Evolutionary conservation across 64 coral and sea anemone species (phyloP).

Genomic region (Catalaphyllia jardinei): DNA sequence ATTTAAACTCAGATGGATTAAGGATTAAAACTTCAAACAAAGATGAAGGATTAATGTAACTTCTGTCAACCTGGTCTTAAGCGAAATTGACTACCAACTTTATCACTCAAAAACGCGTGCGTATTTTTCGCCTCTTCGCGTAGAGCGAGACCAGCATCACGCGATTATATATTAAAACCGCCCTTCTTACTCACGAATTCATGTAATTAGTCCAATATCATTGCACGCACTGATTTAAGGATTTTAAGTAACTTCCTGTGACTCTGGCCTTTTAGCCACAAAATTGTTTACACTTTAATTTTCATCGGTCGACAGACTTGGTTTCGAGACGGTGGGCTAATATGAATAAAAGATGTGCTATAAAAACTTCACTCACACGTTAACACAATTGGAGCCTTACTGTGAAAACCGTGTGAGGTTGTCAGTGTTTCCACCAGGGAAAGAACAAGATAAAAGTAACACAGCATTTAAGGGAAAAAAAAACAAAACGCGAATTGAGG

Average conservation of each 20-base stretch:
- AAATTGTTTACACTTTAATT: not conserved
- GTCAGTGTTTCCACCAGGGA: not conserved
- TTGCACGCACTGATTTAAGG: not conserved
- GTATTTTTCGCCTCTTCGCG: not conserved
- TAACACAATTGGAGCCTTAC: not conserved
- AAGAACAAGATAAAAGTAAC: not conserved
- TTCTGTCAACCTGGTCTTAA: not conserved
- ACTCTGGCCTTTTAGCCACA: not conserved
- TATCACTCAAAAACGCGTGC: not conserved
- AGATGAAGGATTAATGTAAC: not conserved
- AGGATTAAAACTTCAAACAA: slow-evolving; percentile 13
- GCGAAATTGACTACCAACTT: not conserved
- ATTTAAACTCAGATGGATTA: not conserved
- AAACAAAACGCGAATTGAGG: not conserved
- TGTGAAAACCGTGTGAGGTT: not conserved
- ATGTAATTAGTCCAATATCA: not conserved
- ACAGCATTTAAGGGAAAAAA: not conserved
- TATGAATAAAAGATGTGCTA: slow-evolving; percentile 1
- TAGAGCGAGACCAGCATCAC: not conserved
- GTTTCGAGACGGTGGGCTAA: not conserved
- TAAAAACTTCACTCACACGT: not conserved
- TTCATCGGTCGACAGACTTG: not conserved
- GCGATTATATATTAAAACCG: not conserved
- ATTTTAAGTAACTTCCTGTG: slow-evolving; percentile 7
- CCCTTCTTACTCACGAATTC: not conserved